Evolutionary conservation across 1,140 invertebrate species (phyloP), one percentile per base, ranked within the genome.

Genomic region (Laupala kohalensis): DNA sequence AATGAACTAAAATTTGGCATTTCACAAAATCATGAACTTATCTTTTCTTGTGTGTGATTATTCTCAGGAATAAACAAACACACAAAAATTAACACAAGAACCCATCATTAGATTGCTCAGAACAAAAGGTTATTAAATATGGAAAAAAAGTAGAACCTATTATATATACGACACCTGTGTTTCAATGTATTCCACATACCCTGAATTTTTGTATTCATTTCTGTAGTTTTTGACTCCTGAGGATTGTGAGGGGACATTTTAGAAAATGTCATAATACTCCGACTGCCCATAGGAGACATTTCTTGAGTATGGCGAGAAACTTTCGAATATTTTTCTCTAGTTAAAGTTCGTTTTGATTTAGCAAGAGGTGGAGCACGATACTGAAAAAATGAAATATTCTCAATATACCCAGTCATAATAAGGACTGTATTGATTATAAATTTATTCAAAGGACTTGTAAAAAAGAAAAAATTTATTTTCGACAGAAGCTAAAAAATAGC

Each of bases 321-420:
- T 0, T 79, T 77, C 0, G 81, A 78, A 74, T 84, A 84, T 73
- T 83, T 84, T n/a, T 83, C 82, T 3, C 79, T 77, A 26, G 77
- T 80, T 15, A 75, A 77, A 4, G 77, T 70, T 27, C 77, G 75
- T 2, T 80, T 76, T 68, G 80, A 85, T 75, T 80, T 85, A 13
- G 86, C 73, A 37, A 78, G 77, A 0, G 89, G 89, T 0, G 89
- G 89, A 0, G 88, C 88, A 69, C 84, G 85, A 75, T 91, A 91
- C 75, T 63, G 25, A 6, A 73, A 69, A 26, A 2, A 53, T 13
- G 19, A 53, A 13, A 53, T 53, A 27, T 23, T 6, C 25, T 13
- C 69, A 71, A 67, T 67, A 25, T 62, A 62, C 12, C 12, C n/a
- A 62, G 53, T 62, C n/a, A n/a, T n/a, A 13, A 62, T 62, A 12